Evolutionary conservation across 2,797 vertebrate genomes (phyloP), one percentile per base, ranked within the genome.

Genomic region (Chiloscyllium punctatum): DNA sequence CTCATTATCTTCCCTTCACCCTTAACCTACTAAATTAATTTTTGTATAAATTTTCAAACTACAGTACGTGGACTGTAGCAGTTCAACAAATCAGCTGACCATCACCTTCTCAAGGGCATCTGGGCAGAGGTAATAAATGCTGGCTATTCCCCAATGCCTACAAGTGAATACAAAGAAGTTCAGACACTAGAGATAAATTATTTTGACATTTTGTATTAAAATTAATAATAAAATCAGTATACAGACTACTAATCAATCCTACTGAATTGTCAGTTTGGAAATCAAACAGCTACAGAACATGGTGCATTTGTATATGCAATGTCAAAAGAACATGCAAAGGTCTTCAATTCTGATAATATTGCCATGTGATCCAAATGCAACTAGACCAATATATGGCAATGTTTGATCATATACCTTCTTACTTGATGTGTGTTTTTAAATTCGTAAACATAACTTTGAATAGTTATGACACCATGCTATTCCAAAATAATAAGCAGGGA

Each of bases 341-440:
- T 6, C 21, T 0, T 23, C 62, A 92, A 68, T 91, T 91, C 62
- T 68, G 33, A 66, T 62, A 6, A 91, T 57, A n/a, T 79, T 37
- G 79, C 21, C 11, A 37, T 92, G 16, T 69, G 8, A 13, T 42
- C 66, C 33, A 92, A 37, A 69, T 69, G 33, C 57, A 37, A 66
- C 57, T 68, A 68, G 66, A 92, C 21, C 90, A 69, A 62, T 42
- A 92, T n/a, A 92, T 92, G 90, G n/a, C 62, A 92, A 92, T 13
- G 21, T 37, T 69, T 18, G n/a, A 66, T n/a, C 62, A 69, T 9
- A 42, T 23, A 69, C 21, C 42, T 51, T 68, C n/a, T 42, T 69
- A 9, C 33, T n/a, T 33, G 87, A 66, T 62, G 1, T 90, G 16
- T 3, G 25, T 23, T 92, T 68, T 66, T 92, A 37, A 69, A 62